Evolutionary conservation across 2,888 invertebrate genomes (phyloP).

Genomic region (Phlogophora meticulosa): DNA sequence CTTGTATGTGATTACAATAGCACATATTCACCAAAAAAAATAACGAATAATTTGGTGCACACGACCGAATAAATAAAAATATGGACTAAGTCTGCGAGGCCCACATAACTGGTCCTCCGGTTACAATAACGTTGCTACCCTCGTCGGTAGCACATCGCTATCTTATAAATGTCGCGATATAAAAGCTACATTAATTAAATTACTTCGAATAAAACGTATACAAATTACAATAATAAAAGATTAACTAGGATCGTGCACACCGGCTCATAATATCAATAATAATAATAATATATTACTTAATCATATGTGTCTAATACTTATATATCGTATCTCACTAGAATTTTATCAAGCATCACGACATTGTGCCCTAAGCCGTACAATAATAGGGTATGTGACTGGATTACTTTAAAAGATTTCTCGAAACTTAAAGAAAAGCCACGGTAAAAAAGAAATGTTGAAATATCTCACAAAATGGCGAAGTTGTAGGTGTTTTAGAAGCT

Average conservation of each 20-base stretch:
- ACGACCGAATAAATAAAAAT: constrained; percentile 61
- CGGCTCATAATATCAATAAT: constrained; percentile 66
- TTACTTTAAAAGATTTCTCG: no score
- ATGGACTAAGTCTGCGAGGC: constrained; percentile 46
- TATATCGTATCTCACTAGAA: constrained; percentile 74
- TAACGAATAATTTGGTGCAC: constrained; percentile 52
- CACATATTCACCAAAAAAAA: constrained; percentile 14
- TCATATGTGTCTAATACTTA: constrained; percentile 72
- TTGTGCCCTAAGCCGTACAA: constrained; percentile 72
- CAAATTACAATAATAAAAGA: constrained; percentile 35
- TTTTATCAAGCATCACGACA: constrained; percentile 72
- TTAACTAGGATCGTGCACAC: constrained; percentile 66
- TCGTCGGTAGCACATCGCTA: constrained; percentile 38
- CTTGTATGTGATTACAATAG: constrained; percentile 16
- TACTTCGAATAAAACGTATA: constrained; percentile 49
- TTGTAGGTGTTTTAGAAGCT: no score
- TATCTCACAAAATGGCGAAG: no score
- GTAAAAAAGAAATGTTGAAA: no score
- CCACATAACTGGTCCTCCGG: constrained; percentile 44
- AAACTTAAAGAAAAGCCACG: no score
- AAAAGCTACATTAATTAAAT: constrained; percentile 56
- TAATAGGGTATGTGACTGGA: no score
- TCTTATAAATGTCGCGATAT: constrained; percentile 50
- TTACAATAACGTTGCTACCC: constrained; percentile 38
- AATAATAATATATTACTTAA: constrained; percentile 67